phyloP scores from a whole-genome alignment of 2,888 invertebrate genomes.

The Apodemia hepburni region DNA sequence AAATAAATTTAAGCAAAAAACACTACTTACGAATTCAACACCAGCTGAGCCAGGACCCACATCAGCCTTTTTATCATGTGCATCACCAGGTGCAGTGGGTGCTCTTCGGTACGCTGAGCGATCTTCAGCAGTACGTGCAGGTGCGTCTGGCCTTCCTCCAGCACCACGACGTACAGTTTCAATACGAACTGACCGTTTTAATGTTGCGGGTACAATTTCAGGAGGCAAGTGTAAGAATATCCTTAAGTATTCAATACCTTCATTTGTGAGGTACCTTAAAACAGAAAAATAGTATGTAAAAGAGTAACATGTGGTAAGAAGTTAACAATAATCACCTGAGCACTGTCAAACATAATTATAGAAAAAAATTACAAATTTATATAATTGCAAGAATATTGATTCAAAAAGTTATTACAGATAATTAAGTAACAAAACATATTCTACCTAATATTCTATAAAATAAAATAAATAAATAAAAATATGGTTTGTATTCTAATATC shows the following conservation, averaged over 20 bases:
- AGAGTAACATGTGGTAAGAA: too few species aligned
- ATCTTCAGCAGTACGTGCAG: constrained; percentile 90
- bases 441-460: too few species aligned
- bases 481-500: too few species aligned
- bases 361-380: too few species aligned
- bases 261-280: constrained; percentile 95
- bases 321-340: too few species aligned
- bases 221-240: constrained; percentile 97
- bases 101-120: constrained; percentile 91
- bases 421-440: too few species aligned
- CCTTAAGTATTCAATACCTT: constrained; percentile 97
- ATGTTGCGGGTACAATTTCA: constrained; percentile 98
- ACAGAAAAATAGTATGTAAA: not conserved
- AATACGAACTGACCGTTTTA: constrained; percentile 93
- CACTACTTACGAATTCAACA: constrained; percentile 89
- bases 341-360: too few species aligned
- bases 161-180: constrained; percentile 91
- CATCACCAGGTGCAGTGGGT: constrained; percentile 80
- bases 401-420: too few species aligned
- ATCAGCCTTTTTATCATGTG: constrained; percentile 96
- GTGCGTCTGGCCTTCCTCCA: constrained; percentile 83
- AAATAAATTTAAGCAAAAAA: too few species aligned
- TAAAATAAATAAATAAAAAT: too few species aligned
- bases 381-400: too few species aligned
- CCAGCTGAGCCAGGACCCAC: constrained; percentile 96